Percentiles rank a stretch among this genome's conserved stretches.
Conservation (phyloP, 1,140 invertebrate genomes). For the Sogatella furcifera region DNA sequence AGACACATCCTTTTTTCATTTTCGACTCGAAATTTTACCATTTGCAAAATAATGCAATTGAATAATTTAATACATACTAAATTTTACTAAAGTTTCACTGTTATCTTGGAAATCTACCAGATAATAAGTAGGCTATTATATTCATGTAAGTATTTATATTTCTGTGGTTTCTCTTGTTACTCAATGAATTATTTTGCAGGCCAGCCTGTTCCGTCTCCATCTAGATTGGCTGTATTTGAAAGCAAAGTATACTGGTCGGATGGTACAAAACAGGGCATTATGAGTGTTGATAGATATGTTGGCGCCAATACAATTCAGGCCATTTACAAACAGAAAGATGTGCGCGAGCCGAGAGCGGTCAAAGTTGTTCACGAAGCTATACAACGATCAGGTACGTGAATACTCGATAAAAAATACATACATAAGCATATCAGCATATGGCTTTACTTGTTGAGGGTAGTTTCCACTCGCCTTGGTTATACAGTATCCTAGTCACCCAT, state of each 20-base stretch:
- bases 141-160: constrained; percentile 19
- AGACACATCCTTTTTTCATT: too few species aligned
- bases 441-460: too few species aligned
- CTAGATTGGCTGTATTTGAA: constrained; percentile 78
- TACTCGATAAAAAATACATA: too few species aligned
- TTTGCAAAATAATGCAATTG: too few species aligned
- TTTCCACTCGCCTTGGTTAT: too few species aligned
- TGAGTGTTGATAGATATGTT: constrained; percentile 83
- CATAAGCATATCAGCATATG: too few species aligned
- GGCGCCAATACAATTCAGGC: constrained; percentile 61
- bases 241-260: constrained; percentile 93
- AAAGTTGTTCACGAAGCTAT: constrained; percentile 67
- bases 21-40: too few species aligned
- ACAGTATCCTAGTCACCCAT: too few species aligned
- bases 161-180: neutral
- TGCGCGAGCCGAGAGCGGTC: constrained; percentile 73
- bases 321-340: constrained; percentile 67
- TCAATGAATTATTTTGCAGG: constrained; percentile 34
- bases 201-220: constrained; percentile 76
- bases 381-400: constrained; percentile 44
- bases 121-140: too few species aligned
- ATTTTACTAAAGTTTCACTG: too few species aligned
- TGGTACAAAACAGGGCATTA: constrained; percentile 85
- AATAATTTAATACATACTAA: too few species aligned
- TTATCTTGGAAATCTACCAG: too few species aligned